Evolutionary conservation across 2,113 vertebrate genomes (phyloP).

Genomic region (Dromaius novaehollandiae): DNA sequence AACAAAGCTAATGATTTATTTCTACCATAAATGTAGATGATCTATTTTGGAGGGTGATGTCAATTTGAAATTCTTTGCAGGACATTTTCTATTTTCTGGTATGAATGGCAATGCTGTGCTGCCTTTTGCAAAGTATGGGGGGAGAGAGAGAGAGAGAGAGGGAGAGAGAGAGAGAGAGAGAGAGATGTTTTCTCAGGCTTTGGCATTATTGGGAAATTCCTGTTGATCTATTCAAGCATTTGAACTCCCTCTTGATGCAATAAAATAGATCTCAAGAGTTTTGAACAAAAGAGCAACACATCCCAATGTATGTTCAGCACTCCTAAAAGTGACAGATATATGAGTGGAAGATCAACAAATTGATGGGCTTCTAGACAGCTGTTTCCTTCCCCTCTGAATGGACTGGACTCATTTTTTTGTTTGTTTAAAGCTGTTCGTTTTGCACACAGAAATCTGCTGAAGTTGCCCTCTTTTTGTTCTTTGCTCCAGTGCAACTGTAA

Average conservation of each 20-base stretch:
- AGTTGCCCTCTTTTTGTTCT: background rate
- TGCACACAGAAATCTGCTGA: background rate
- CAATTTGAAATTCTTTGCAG: background rate
- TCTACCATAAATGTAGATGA: accelerated
- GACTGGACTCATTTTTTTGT: background rate
- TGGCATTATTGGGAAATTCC: background rate
- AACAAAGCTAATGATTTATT: background rate
- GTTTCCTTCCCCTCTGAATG: background rate
- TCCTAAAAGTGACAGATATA: background rate
- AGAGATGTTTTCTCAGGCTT: background rate
- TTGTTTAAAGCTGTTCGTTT: background rate
- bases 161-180: no score
- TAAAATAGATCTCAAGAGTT: background rate
- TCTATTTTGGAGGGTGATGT: background rate
- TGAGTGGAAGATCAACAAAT: background rate
- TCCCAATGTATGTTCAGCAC: background rate
- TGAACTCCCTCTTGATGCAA: background rate
- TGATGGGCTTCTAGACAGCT: constrained; percentile 13
- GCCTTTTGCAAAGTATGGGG: background rate
- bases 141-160: accelerated
- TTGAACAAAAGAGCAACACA: background rate
- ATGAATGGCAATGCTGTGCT: background rate
- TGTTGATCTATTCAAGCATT: background rate
- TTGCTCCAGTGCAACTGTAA: background rate
- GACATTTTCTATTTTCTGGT: background rate